Evolutionary conservation across 2,888 invertebrate species (phyloP), one percentile per base, ranked within the genome.

Genomic region (Meteorus colon): DNA sequence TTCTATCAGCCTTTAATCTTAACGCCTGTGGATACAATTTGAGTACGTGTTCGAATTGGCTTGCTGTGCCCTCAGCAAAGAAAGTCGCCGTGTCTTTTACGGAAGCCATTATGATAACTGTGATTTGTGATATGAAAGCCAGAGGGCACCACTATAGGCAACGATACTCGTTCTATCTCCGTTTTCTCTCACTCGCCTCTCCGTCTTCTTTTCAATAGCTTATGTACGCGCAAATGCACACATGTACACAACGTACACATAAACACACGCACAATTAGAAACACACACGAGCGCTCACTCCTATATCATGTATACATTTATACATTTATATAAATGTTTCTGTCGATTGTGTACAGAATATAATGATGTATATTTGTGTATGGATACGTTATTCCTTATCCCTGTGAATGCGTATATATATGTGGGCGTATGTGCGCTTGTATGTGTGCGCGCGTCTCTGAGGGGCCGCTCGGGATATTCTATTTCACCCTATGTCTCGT

Each of bases 81-180:
- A 97, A 97, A 93, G 95, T 95, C 91, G 96, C 95, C 92, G 96
- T 96, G 92, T 96, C 96, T 93, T 94, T 95, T 92, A 94, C 93
- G 93, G 94, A 94, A 92, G 94, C 94, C 94, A 95, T 94, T 93
- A 93, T 93, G 92, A 92, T 86, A 67, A 76, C 76, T 76, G 51
- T 76, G 62, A 78, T 86, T 85, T 82, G 79, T 73, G 79, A 74
- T 78, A 82, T 79, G 81, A 80, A 81, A 87, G 83, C 77, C 41
- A 76, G 76, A 76, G 60, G 73, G 73, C 76, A 69, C 31, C 31
- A 48, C 55, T 37, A 62, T 27, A 55, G 48, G 62, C 27, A 29
- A 71, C 41, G 62, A 55, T 34, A 73, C 16, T 68, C 68, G 31
- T 19, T 73, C 63, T 77, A 34, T 71, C 69, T 29, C 62, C 59